These are phyloP conservation scores for Philonicus albiceps DNA, from an alignment of 2,888 invertebrate genomes.

Conservation along the genomic window DNA sequence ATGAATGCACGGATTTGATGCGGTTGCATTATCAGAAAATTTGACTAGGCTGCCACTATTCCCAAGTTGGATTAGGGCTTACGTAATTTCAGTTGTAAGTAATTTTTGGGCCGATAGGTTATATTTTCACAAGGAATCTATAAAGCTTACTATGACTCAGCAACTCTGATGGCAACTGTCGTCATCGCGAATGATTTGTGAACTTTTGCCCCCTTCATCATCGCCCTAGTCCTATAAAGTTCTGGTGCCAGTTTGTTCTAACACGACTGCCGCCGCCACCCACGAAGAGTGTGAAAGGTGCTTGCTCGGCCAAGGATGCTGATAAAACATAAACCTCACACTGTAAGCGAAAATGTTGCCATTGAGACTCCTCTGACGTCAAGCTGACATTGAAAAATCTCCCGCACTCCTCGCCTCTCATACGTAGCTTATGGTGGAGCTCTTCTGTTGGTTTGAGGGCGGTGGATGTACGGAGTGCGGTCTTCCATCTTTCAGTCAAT, in stretches of 20 bases:
- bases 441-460: not conserved
- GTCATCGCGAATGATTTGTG: slow-evolving; percentile 14
- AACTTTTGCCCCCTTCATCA: not conserved
- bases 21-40: not conserved
- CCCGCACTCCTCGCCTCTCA: not conserved
- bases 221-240: not conserved
- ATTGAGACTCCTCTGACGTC: slow-evolving; percentile 27
- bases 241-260: not conserved
- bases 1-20: not conserved
- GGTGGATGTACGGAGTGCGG: not conserved
- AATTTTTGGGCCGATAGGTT: not conserved
- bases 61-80: not conserved
- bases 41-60: not conserved
- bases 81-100: not conserved
- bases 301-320: slow-evolving; percentile 12
- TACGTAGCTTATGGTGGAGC: not conserved
- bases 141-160: not conserved
- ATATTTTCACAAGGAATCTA: not conserved
- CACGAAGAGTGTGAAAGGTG: not conserved
- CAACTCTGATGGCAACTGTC: not conserved
- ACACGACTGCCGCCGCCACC: not conserved
- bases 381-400: slow-evolving; percentile 29
- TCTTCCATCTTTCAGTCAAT: not conserved
- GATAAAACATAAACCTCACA: slow-evolving; percentile 10
- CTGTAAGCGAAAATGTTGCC: slow-evolving; percentile 17